Evolutionary conservation across 2,888 invertebrate species (phyloP), one percentile per base, ranked within the genome.

Genomic region (Mylabris sibirica): DNA sequence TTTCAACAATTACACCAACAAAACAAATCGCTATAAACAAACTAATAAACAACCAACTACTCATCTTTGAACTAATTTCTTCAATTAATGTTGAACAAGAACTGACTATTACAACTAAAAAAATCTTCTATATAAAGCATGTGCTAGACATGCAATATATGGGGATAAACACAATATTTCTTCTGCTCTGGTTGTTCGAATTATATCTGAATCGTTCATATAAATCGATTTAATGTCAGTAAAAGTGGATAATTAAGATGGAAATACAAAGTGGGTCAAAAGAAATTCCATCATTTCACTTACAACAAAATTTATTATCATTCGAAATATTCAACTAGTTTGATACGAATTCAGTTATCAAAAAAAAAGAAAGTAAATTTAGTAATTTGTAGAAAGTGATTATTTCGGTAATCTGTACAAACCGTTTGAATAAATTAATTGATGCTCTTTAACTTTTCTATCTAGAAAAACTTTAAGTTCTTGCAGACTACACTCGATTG

Each of bases 381-480:
- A 22, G 38, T 62, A n/a, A 34, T 41, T 17, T 41, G n/a, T 44
- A n/a, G 20, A 30, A 30, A 30, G 30, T 30, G 30, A 24, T 53
- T 53, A 81, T 85, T 95, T 96, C 12, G 96, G 93, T 76, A 98
- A 87, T 81, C 93, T 92, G 84, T 98, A 98, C 81, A 94, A 90
- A 64, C 97, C 96, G 69, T 93, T 94, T 63, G 93, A 91, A 78
- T 93, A 92, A 26, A 96, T 87, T 41, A 98, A 86, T 80, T 95
- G 93, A 83, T 97, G 96, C 77, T 95, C 96, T 69, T 95, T 88
- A 2, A 98, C 97, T 90, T 98, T 98, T 38, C 93, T 90, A 82
- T 98, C 97, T 35, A 98, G 87, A 84, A 98, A 98, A 79, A 92
- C 91, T 79, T 94, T 90, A 26, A 98, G 86, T 83, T 98, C 97